These are phyloP conservation scores for Prosapia bicincta DNA, from an alignment of 2,888 invertebrate species.

Conservation along the genomic window DNA sequence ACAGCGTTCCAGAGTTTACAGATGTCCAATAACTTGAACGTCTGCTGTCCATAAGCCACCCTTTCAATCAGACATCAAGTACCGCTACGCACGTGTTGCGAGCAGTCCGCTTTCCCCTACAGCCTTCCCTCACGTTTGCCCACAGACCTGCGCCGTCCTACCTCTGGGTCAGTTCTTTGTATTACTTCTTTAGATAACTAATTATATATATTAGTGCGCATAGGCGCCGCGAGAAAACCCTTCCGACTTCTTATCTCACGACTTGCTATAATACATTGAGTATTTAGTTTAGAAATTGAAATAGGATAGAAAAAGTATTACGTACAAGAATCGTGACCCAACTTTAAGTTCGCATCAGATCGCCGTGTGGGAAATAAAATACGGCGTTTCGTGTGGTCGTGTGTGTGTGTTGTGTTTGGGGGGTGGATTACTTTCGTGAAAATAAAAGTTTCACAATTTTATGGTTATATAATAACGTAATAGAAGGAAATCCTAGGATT, in stretches of 20 bases:
- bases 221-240: background rate
- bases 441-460: too few species aligned
- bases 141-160: background rate
- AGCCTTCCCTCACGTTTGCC: background rate
- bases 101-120: background rate
- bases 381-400: too few species aligned
- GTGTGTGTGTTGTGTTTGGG: too few species aligned
- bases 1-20: too few species aligned
- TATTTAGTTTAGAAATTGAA: constrained; percentile 2
- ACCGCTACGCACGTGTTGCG: background rate
- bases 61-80: too few species aligned
- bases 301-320: background rate
- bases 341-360: too few species aligned
- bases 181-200: background rate
- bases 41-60: too few species aligned
- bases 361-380: too few species aligned
- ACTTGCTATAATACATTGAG: background rate
- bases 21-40: too few species aligned
- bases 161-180: background rate
- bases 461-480: too few species aligned
- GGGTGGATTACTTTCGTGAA: too few species aligned
- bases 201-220: background rate
- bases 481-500: too few species aligned
- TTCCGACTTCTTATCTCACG: background rate
- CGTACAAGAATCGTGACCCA: background rate